phyloP scores from a whole-genome alignment of 2,797 vertebrate species.

The Tokudaia tokunoshimensis region DNA sequence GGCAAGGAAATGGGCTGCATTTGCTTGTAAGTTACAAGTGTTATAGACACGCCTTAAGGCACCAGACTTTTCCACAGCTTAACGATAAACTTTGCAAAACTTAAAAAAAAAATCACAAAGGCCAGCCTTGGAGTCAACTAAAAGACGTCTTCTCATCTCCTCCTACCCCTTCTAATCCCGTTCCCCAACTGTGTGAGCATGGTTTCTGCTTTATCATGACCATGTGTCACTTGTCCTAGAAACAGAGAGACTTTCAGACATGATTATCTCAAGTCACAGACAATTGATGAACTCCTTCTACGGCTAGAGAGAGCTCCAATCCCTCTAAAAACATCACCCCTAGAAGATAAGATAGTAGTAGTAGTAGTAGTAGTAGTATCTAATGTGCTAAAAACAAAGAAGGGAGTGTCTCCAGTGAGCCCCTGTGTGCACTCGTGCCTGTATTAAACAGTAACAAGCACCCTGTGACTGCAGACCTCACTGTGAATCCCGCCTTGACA shows the following conservation, averaged over 20 bases:
- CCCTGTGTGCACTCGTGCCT: not conserved
- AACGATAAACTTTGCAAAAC: constrained; percentile 37
- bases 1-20: not conserved
- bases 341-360: not conserved
- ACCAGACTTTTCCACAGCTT: constrained; percentile 10
- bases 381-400: not conserved
- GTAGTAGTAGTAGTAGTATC: not conserved
- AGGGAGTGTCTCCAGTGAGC: not conserved
- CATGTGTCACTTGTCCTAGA: not conserved
- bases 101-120: not conserved
- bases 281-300: not conserved
- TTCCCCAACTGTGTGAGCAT: not conserved
- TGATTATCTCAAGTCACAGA: not conserved
- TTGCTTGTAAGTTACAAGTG: not conserved
- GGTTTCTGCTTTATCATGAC: not conserved
- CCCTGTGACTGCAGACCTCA: not conserved
- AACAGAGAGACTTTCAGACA: constrained; percentile 3
- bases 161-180: not conserved
- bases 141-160: not conserved
- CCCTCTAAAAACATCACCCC: not conserved
- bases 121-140: not conserved
- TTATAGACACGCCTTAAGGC: not conserved
- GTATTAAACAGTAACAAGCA: not conserved
- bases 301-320: not conserved
- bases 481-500: not conserved